Conservation (phyloP, 2,113 vertebrate species). For the Tretioscincus oriximinensis region DNA sequence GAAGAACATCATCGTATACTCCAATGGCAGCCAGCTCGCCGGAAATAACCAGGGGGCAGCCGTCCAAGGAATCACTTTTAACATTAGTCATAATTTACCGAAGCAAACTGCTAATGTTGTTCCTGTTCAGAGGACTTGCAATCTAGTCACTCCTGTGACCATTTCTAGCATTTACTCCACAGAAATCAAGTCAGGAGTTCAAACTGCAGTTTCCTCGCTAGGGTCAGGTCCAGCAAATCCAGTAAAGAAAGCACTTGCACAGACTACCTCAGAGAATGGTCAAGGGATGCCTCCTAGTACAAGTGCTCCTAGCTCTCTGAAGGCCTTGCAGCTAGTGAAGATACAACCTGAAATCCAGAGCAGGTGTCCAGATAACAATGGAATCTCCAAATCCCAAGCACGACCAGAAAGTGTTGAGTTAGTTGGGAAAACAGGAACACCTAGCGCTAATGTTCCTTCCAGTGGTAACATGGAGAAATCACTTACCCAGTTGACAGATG, state of each 20-base stretch:
- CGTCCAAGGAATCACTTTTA: constrained; percentile 77
- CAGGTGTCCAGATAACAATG: constrained; percentile 56
- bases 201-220: constrained; percentile 73
- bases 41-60: constrained; percentile 78
- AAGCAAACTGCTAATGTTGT: constrained; percentile 86
- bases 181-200: constrained; percentile 78
- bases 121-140: constrained; percentile 83
- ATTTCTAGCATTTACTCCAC: constrained; percentile 79
- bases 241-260: constrained; percentile 70
- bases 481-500: constrained; percentile 46
- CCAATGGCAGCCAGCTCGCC: constrained; percentile 82
- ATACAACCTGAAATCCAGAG: constrained; percentile 48
- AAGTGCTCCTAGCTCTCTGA: constrained; percentile 45
- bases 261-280: constrained; percentile 51
- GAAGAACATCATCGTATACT: constrained; percentile 93
- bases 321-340: constrained; percentile 10
- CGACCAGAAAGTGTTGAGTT: constrained; percentile 66
- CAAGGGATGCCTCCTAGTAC: neutral
- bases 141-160: constrained; percentile 75
- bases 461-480: constrained; percentile 38
- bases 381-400: constrained; percentile 57
- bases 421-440: constrained; percentile 43
- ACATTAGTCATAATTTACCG: constrained; percentile 75
- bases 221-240: constrained; percentile 73
- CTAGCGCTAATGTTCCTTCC: constrained; percentile 45